phyloP scores from a whole-genome alignment of 2,888 invertebrate species.

The Calliscelio sp. region DNA sequence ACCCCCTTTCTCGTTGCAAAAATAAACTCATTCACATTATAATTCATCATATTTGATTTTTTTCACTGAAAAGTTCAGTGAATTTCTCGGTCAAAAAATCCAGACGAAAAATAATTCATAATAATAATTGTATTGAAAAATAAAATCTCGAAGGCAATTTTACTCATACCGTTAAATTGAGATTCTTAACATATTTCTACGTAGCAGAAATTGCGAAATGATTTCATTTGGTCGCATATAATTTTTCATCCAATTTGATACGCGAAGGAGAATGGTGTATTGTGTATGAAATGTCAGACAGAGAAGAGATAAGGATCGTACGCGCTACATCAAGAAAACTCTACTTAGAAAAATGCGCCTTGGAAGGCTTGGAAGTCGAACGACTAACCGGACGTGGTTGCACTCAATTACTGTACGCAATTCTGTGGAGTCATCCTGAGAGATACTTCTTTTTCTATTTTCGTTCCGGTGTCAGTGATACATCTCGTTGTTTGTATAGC shows the following conservation, averaged over 20 bases:
- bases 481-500: conserved; percentile 27
- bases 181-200: neutral
- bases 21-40: too few species aligned
- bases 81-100: too few species aligned
- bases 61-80: too few species aligned
- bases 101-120: too few species aligned
- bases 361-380: conserved; percentile 63
- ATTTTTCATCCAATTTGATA: conserved; percentile 67
- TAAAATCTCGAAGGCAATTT: too few species aligned
- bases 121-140: too few species aligned
- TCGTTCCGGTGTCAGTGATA: conserved; percentile 41
- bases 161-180: too few species aligned
- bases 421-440: conserved; percentile 46
- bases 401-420: conserved; percentile 44
- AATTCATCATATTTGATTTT: too few species aligned
- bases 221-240: neutral
- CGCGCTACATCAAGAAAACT: conserved; percentile 59
- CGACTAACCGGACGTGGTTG: conserved; percentile 74
- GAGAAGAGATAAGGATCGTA: conserved; percentile 75
- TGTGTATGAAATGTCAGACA: conserved; percentile 78
- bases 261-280: conserved; percentile 53
- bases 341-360: conserved; percentile 37
- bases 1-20: too few species aligned
- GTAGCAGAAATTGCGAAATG: neutral
- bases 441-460: conserved; percentile 35